phyloP scores from a whole-genome alignment of 2,113 vertebrate genomes.

The Gila orcuttii region DNA sequence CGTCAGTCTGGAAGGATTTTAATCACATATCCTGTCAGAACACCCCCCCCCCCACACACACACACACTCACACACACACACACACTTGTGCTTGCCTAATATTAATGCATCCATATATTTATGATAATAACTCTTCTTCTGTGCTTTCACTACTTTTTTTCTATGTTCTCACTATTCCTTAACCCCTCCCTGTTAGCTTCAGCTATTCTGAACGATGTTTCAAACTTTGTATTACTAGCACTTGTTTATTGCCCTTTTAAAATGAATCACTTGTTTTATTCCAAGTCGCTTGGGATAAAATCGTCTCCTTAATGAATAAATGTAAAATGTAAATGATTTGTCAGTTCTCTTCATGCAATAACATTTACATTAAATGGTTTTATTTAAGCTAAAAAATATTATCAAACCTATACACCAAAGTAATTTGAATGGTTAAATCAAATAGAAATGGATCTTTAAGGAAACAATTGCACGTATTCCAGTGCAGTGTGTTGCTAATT shows the following conservation, averaged over 20 bases:
- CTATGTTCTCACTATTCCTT: no score
- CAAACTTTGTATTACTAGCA: no score
- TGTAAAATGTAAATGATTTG: background rate
- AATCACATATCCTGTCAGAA: conserved; percentile 46
- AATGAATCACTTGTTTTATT: no score
- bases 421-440: background rate
- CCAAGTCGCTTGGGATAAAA: no score
- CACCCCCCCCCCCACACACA: no score
- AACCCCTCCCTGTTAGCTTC: no score
- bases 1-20: conserved; percentile 40
- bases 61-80: no score
- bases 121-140: background rate
- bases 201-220: no score
- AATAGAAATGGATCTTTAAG: background rate
- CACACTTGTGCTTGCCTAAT: background rate
- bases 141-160: no score
- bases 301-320: no score
- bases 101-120: conserved; percentile 11
- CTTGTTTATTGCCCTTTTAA: no score
- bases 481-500: background rate
- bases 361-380: background rate
- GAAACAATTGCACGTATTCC: background rate
- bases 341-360: background rate
- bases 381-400: background rate
- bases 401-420: background rate